Percentiles rank a stretch among this genome's conserved stretches.
Conservation (phyloP, 2,888 invertebrate species). For the Acrobasis repandana region DNA sequence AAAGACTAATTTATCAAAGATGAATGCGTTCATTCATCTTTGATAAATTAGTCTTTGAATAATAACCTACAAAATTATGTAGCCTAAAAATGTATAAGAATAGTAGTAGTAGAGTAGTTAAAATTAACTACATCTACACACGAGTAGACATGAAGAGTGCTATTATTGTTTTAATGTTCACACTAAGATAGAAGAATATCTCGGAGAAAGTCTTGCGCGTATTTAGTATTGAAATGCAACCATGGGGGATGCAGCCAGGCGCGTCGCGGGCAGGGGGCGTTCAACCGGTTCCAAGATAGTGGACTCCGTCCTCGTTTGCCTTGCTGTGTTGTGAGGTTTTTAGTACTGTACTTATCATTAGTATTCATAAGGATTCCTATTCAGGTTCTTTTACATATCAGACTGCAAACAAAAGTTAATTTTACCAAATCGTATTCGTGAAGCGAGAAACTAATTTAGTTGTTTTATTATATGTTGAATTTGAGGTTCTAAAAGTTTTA, state of each 20-base stretch:
- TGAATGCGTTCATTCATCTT: too few species aligned
- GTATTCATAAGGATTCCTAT: not conserved
- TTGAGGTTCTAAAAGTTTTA: not conserved
- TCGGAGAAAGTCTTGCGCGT: constrained; percentile 21
- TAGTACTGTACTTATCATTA: constrained; percentile 16
- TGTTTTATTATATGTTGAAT: too few species aligned
- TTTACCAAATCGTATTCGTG: not conserved
- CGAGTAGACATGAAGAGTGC: not conserved
- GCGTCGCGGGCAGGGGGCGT: constrained; percentile 46
- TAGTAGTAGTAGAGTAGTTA: too few species aligned
- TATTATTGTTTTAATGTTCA: not conserved
- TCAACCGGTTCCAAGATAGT: constrained; percentile 58
- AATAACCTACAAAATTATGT: not conserved
- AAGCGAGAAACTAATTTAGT: not conserved
- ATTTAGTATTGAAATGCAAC: constrained; percentile 48
- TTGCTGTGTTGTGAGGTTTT: constrained; percentile 46
- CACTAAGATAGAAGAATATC: constrained; percentile 7
- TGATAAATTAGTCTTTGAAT: too few species aligned
- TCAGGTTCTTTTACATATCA: not conserved
- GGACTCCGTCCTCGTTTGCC: constrained; percentile 66
- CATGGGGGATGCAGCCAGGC: constrained; percentile 59
- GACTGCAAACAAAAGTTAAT: not conserved
- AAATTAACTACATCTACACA: not conserved
- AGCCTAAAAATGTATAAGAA: too few species aligned
- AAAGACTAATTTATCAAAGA: too few species aligned